Percentiles rank a stretch among this genome's conserved stretches.
These are phyloP conservation scores for Clarias gariepinus DNA, from an alignment of 2,113 vertebrate genomes.

Conservation along the genomic window DNA sequence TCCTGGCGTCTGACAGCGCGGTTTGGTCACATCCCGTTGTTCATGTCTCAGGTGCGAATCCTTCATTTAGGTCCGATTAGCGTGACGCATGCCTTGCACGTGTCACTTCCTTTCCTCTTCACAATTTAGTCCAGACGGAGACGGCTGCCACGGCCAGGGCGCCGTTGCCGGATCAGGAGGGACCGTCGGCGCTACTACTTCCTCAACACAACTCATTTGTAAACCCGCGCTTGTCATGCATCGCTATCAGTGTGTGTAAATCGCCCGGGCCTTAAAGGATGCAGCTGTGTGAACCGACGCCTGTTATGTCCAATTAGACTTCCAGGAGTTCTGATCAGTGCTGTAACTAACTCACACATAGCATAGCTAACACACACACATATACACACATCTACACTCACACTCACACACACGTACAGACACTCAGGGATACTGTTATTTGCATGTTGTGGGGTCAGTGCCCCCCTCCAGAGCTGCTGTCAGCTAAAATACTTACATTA, in stretches of 20 bases:
- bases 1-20: conserved; percentile 75
- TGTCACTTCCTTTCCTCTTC: conserved; percentile 82
- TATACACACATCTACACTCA: not conserved
- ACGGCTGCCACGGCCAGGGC: conserved; percentile 63
- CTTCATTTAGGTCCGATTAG: conserved; percentile 83
- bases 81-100: conserved; percentile 77
- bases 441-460: conserved; percentile 31
- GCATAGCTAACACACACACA: conserved; percentile 12
- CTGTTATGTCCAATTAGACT: conserved; percentile 75
- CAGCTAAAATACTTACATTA: conserved; percentile 39
- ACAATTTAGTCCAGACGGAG: conserved; percentile 73
- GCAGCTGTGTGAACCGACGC: conserved; percentile 62
- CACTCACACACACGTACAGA: conserved; percentile 26
- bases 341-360: conserved; percentile 56
- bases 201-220: conserved; percentile 69
- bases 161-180: conserved; percentile 70
- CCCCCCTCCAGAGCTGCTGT: conserved; percentile 20
- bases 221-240: conserved; percentile 73
- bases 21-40: conserved; percentile 68
- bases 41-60: conserved; percentile 74
- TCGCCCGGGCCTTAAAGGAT: conserved; percentile 65
- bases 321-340: conserved; percentile 62
- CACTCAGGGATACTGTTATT: conserved; percentile 34
- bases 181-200: conserved; percentile 54
- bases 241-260: conserved; percentile 70